These are phyloP conservation scores for Pygmarrhopalites habei DNA, from an alignment of 1,140 invertebrate species.

Conservation along the genomic window DNA sequence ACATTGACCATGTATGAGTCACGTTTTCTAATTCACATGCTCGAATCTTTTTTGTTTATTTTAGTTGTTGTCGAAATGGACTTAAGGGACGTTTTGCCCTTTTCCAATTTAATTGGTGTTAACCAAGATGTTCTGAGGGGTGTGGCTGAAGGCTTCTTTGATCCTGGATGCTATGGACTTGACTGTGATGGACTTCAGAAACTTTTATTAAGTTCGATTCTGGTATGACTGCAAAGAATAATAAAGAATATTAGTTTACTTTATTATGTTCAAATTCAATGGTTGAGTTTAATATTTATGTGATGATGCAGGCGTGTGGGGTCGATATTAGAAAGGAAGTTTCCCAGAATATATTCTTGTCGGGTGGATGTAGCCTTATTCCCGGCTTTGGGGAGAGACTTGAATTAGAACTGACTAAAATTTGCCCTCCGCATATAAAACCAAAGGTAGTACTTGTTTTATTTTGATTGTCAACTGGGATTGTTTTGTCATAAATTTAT, in stretches of 20 bases:
- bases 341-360: constrained; percentile 46
- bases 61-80: constrained; percentile 40
- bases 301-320: constrained; percentile 49
- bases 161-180: constrained; percentile 55
- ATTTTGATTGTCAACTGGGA: background rate
- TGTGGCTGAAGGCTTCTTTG: constrained; percentile 55
- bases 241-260: too few relatives aligned
- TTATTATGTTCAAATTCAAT: background rate
- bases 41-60: too few relatives aligned
- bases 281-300: background rate
- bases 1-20: too few relatives aligned
- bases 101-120: constrained; percentile 36
- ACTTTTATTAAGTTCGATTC: constrained; percentile 53
- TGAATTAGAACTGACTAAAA: constrained; percentile 51
- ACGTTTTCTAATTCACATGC: too few relatives aligned
- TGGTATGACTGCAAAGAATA: constrained; percentile 40
- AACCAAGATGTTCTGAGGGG: constrained; percentile 47
- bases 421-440: constrained; percentile 52
- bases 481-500: background rate
- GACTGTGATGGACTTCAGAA: constrained; percentile 55
- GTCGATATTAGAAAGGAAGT: constrained; percentile 53
- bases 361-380: constrained; percentile 54
- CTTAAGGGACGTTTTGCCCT: constrained; percentile 33
- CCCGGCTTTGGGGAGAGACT: constrained; percentile 56
- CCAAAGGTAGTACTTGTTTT: constrained; percentile 48